Evolutionary conservation across 1,140 invertebrate genomes (phyloP), one percentile per base, ranked within the genome.

Genomic region (Heliconius hermathena): DNA sequence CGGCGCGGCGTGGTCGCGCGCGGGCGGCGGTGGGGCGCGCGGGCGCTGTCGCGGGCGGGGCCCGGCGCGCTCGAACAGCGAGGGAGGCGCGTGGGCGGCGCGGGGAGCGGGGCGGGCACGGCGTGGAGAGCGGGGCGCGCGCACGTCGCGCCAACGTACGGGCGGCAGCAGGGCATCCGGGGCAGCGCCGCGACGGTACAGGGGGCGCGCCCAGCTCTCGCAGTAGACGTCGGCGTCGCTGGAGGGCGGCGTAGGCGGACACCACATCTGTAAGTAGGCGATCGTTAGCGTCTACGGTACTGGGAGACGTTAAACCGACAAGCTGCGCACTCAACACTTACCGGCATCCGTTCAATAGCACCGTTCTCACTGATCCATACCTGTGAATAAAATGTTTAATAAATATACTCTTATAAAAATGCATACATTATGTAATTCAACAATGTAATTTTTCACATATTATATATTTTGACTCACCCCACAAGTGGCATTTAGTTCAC

Each of bases 181-280:
- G 96, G 99, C 98, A 16, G 97, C 95, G 16, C 96, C 96, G 78
- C 95, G 95, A 79, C 99, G 97, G 92, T 99, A 99, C 71, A 99
- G 95, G 88, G 98, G 98, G 49, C 96, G 96, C 87, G 98, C 90
- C 71, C 97, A 97, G 84, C 97, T 96, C 92, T 99, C 98, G 79
- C 99, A 97, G 94, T 99, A 99, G 13, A 99, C 96, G 91, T 99
- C 98, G 90, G 97, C 97, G 83, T 99, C 98, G 91, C 97, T 97
- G 88, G 97, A 97, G 8, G 98, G 98, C 81, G 98, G 98, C 18
- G 98, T 99, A 78, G 98, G 98, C 79, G 98, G 99, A 85, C 97
- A 97, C 98, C 98, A 99, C 95, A 99, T 97, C 98, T 99, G 93
- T 66, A 66, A 54, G 46, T 13, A 9, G 22, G 0, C 60, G 4